These are phyloP conservation scores for Battus philenor DNA, from an alignment of 1,140 invertebrate species.

Conservation along the genomic window DNA sequence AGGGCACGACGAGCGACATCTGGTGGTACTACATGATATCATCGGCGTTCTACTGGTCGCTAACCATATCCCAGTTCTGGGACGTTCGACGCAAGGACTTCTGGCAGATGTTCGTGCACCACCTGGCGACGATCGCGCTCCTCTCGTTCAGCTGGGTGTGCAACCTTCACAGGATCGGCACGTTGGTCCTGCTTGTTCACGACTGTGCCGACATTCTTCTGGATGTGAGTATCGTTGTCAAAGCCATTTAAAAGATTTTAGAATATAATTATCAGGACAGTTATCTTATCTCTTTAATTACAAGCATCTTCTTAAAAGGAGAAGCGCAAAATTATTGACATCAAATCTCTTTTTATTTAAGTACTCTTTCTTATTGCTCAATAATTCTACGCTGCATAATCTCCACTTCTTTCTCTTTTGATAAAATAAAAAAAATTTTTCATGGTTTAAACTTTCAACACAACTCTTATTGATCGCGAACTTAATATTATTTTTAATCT, in stretches of 20 bases:
- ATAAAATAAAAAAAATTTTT: too few relatives aligned
- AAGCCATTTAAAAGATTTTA: too few relatives aligned
- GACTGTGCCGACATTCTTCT: conserved; percentile 97
- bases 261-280: too few relatives aligned
- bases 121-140: conserved; percentile 93
- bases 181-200: conserved; percentile 93
- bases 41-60: conserved; percentile 96
- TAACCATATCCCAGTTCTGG: conserved; percentile 94
- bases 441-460: too few relatives aligned
- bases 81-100: conserved; percentile 97
- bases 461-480: too few relatives aligned
- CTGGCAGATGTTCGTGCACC: conserved; percentile 99
- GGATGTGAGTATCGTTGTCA: conserved; percentile 84
- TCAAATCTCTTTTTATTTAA: not conserved
- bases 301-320: too few relatives aligned
- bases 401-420: too few relatives aligned
- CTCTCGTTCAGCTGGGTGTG: conserved; percentile 96
- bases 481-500: too few relatives aligned
- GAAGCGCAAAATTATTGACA: too few relatives aligned
- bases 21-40: conserved; percentile 99
- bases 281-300: too few relatives aligned
- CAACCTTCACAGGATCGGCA: conserved; percentile 94
- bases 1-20: conserved; percentile 83
- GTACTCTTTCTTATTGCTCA: too few relatives aligned
- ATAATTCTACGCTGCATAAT: too few relatives aligned